Evolutionary conservation across 2,113 vertebrate species (phyloP).

Genomic region (Engraulis encrasicolus): DNA sequence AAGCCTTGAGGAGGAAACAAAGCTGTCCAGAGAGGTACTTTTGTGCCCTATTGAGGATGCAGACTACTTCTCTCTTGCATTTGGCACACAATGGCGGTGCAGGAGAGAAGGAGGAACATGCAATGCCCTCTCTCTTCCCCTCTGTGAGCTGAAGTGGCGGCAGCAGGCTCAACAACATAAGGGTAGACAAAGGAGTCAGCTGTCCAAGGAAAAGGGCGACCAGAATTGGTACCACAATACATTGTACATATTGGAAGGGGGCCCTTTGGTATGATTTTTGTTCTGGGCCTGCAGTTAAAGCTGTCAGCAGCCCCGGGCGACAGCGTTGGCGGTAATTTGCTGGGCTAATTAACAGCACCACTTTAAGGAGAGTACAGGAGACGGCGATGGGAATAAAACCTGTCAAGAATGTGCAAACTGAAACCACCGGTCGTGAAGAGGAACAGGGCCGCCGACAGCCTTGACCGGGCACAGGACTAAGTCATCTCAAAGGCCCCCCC

Average conservation of each 20-base stretch:
- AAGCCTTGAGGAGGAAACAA: neutral
- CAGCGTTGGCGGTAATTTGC: slow-evolving; percentile 68
- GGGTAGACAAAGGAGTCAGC: no score
- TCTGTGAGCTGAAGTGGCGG: slow-evolving; percentile 32
- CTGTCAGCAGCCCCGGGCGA: no score
- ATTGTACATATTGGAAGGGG: no score
- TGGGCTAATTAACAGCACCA: slow-evolving; percentile 71
- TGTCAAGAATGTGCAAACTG: slow-evolving; percentile 58
- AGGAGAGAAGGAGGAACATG: slow-evolving; percentile 64
- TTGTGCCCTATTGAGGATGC: neutral
- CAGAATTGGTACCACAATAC: no score
- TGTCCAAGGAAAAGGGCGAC: no score
- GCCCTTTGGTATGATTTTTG: no score
- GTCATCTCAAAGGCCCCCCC: no score
- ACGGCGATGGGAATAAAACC: slow-evolving; percentile 65
- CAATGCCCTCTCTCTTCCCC: no score
- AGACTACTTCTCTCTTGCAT: slow-evolving; percentile 35
- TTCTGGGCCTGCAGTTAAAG: no score
- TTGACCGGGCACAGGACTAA: no score
- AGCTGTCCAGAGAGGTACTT: neutral
- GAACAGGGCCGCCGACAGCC: no score
- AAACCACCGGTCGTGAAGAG: neutral
- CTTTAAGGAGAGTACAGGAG: slow-evolving; percentile 57
- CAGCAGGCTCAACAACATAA: slow-evolving; percentile 50
- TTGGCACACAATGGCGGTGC: slow-evolving; percentile 55